Evolutionary conservation across 2,113 vertebrate genomes (phyloP).

Genomic region (Globicephala melas): DNA sequence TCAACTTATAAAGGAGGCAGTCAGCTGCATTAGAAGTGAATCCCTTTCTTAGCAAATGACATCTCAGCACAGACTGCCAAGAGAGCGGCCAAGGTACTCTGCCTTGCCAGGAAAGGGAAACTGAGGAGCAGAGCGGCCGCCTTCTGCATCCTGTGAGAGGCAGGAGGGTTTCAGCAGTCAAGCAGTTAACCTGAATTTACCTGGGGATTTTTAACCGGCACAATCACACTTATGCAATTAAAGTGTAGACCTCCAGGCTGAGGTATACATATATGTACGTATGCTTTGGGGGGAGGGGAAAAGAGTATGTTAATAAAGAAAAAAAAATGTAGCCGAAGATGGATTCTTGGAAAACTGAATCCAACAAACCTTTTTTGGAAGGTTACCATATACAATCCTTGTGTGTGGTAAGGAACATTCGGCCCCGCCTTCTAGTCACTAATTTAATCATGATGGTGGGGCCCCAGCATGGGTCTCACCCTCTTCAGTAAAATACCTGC

Average conservation of each 20-base stretch:
- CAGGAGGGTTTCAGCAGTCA: neutral
- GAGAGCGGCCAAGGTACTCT: neutral
- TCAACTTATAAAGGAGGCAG: constrained; percentile 42
- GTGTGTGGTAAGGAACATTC: neutral
- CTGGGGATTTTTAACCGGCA: neutral
- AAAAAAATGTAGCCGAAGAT: neutral
- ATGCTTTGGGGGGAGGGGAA: neutral
- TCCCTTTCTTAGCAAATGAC: constrained; percentile 36
- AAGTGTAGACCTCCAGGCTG: neutral
- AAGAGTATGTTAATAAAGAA: neutral
- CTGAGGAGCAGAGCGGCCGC: neutral
- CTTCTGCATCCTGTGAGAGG: neutral
- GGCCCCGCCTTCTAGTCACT: neutral
- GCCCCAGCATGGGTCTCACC: neutral
- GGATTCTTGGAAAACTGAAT: neutral
- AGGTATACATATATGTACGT: accelerated
- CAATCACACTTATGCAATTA: too few species aligned
- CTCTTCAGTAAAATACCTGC: neutral
- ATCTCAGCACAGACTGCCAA: neutral
- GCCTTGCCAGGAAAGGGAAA: neutral
- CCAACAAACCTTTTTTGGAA: neutral
- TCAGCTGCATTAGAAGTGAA: neutral
- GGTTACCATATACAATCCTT: too few species aligned
- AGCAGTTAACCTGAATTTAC: neutral
- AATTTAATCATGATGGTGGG: neutral